Conservation (phyloP, 2,888 invertebrate genomes). For the Agrypnus murinus region DNA sequence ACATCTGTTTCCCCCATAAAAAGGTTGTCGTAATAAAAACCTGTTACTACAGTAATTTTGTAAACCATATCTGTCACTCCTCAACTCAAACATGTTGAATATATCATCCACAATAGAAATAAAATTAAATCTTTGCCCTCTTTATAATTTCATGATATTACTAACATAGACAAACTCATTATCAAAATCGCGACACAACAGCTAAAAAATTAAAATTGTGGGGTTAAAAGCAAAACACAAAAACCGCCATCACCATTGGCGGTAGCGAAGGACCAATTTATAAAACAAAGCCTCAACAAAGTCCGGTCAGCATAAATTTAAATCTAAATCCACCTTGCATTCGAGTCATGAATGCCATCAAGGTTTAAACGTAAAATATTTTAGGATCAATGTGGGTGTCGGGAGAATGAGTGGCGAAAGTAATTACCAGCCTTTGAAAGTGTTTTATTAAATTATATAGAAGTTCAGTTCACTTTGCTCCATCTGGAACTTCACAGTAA, state of each 20-base stretch:
- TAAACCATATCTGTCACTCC: background rate
- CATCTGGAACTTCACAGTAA: constrained; percentile 32
- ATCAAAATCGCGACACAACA: no score
- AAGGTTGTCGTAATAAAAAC: background rate
- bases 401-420: constrained; percentile 45
- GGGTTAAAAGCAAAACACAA: no score
- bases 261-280: constrained; percentile 19
- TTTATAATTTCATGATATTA: no score
- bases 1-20: background rate
- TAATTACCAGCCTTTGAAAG: constrained; percentile 54
- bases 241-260: no score
- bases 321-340: constrained; percentile 28
- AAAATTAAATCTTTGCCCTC: no score
- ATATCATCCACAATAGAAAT: background rate
- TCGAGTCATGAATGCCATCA: constrained; percentile 28
- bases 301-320: constrained; percentile 29
- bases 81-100: background rate
- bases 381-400: constrained; percentile 31
- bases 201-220: no score
- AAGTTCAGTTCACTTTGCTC: constrained; percentile 42
- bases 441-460: constrained; percentile 55
- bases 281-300: constrained; percentile 16
- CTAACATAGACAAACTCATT: no score
- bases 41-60: background rate
- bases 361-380: constrained; percentile 28